Conservation (phyloP, 2,113 vertebrate genomes). For the Hypocryptadius cinnamomeus region DNA sequence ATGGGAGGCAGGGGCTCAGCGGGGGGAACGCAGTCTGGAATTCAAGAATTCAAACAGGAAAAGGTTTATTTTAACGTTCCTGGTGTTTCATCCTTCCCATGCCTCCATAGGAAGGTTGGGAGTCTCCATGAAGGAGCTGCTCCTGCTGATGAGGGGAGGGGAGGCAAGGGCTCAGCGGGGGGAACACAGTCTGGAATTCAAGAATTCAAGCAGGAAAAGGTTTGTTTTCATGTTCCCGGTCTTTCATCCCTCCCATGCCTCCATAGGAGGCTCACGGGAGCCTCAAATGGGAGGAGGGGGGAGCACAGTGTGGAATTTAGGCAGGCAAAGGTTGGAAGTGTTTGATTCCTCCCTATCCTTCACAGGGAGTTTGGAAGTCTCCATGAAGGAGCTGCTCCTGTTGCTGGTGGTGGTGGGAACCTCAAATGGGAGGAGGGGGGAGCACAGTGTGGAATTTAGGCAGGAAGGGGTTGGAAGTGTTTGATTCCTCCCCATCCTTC, state of each 20-base stretch:
- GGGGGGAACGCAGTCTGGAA: constrained; percentile 50
- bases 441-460: constrained; percentile 55
- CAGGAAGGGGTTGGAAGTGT: not conserved
- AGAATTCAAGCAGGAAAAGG: too few relatives aligned
- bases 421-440: not conserved
- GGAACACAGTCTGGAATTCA: too few relatives aligned
- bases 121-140: not conserved
- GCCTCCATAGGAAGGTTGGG: not conserved
- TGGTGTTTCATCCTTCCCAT: not conserved
- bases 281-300: not conserved
- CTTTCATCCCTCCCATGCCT: too few relatives aligned
- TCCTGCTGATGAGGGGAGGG: too few relatives aligned
- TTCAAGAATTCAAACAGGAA: not conserved
- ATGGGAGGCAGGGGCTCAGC: constrained; percentile 1
- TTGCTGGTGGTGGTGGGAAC: not conserved
- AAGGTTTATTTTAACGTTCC: too few relatives aligned
- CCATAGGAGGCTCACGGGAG: not conserved
- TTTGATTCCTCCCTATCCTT: not conserved
- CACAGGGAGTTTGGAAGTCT: accelerated
- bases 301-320: not conserved
- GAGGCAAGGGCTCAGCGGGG: too few relatives aligned
- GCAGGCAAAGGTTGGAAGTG: not conserved
- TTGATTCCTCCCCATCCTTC: not conserved
- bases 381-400: not conserved
- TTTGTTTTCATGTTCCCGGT: too few relatives aligned